These are phyloP conservation scores for Daktulosphaira vitifoliae DNA, from an alignment of 1,140 invertebrate genomes.

Conservation along the genomic window DNA sequence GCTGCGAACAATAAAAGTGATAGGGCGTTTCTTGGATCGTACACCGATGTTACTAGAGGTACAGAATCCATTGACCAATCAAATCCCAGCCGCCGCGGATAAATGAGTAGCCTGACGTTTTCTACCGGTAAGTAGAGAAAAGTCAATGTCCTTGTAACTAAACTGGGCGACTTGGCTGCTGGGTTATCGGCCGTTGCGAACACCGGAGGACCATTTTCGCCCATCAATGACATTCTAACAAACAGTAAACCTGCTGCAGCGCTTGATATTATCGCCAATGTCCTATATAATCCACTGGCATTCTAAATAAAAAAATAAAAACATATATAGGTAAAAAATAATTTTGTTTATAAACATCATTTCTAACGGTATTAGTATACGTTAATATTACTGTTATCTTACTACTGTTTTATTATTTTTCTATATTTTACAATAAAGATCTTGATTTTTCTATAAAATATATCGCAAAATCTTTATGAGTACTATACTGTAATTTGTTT, in stretches of 20 bases:
- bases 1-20: slow-evolving; percentile 60
- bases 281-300: slow-evolving; percentile 41
- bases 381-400: too few species aligned
- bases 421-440: too few species aligned
- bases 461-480: too few species aligned
- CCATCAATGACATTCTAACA: slow-evolving; percentile 54
- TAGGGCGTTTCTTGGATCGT: slow-evolving; percentile 65
- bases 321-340: too few species aligned
- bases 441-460: too few species aligned
- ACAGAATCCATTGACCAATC: slow-evolving; percentile 95
- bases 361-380: too few species aligned
- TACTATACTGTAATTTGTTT: too few species aligned
- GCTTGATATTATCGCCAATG: slow-evolving; percentile 52
- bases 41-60: slow-evolving; percentile 61
- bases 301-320: background rate
- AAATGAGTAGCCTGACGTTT: slow-evolving; percentile 73
- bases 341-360: too few species aligned
- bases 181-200: slow-evolving; percentile 88
- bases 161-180: slow-evolving; percentile 63
- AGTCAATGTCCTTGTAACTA: slow-evolving; percentile 65
- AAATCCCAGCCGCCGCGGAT: slow-evolving; percentile 74
- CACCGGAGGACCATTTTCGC: slow-evolving; percentile 56
- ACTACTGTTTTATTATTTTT: too few species aligned
- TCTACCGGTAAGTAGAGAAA: slow-evolving; percentile 81
- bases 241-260: slow-evolving; percentile 52